Evolutionary conservation across 2,888 invertebrate species (phyloP), one percentile per base, ranked within the genome.

Genomic region (Auanema sp.): DNA sequence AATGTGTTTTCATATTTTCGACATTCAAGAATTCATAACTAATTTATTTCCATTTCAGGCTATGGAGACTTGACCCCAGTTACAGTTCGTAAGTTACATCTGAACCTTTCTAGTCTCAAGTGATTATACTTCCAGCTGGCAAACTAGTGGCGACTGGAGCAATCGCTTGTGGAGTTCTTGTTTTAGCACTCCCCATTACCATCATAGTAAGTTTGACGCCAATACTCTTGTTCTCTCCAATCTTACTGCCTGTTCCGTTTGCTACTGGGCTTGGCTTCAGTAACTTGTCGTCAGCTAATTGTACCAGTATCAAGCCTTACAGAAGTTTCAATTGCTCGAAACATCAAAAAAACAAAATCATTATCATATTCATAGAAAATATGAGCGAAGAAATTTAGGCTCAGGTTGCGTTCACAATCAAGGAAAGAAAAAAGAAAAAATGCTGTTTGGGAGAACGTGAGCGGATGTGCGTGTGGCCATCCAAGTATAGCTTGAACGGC

Each of bases 131-230:
- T 74, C 57, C 63, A 76, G 79, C 74, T 33, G 79, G 80, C 52
- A 80, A 80, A 65, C 65, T 80, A 16, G 79, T 80, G 23, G 79
- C 80, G 12, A 80, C 79, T 18, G 77, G 76, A 10, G 74, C 74
- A 16, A 76, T 76, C 42, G 72, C 74, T 10, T 74, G 74, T 55
- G 76, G 76, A 50, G 76, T 74, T 3, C 59, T 76, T 14, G 76
- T 74, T 14, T 63, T 76, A 16, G 73, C 76, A 1, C 65, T 76
- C 16, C 74, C 76, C 8, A 74, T 76, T 63, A 74, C 76, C 5
- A 74, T 76, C 47, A 79, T 79, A 54, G 79, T 79, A 49, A 66
- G 77, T 73, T 47, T 43, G 25, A 8, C 8, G 33, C 3, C 33
- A 33, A 33, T 8, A 33, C 8, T 33, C 33, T 8, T 8, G 47